Evolutionary conservation across 1,140 invertebrate species (phyloP), one percentile per base, ranked within the genome.

Genomic region (Dendrolimus punctatus): DNA sequence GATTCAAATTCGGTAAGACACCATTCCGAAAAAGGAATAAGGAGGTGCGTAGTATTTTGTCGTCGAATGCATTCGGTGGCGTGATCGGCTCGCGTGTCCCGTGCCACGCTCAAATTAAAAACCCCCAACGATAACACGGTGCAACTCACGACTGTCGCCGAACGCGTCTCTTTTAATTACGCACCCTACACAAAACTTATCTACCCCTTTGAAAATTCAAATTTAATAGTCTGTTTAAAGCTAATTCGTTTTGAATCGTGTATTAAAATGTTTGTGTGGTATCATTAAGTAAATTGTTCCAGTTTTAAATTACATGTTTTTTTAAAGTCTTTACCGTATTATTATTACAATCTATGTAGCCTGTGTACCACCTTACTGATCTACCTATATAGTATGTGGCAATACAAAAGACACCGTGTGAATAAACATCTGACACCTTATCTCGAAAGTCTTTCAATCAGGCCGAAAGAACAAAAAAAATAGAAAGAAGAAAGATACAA

Each of bases 81-180:
- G 77, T 82, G 79, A 77, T 68, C 58, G 53, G 55, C 64, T 82
- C 65, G 77, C 79, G 79, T 82, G 79, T 77, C 67, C 65, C 76
- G 70, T 74, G 78, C 71, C 60, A 62, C 71, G 51, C 74, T 82
- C 79, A 82, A 82, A 82, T 82, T 82, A 82, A 82, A 80, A 73
- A 63, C 62, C 49, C 56, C 56, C 62, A 73, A 76, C 80, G 80
- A 82, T 80, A 72, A 80, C 75, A 73, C 76, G 63, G 62, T 64
- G 68, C 59, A 58, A 55, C 71, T 80, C 79, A 80, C 76, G 76
- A 82, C 79, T 66, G 71, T 68, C 65, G 62, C 56, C 23, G 58
- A 60, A 66, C 64, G 71, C 73, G 71, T 76, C 71, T 73, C 68
- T 73, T 80, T 82, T 82, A 82, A 82, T 82, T 82, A 82, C 77